A percentile compares a stretch with the other conserved stretches of the same genome.
These are phyloP conservation scores for Phyllostomus hastatus DNA, from an alignment of 2,113 vertebrate species.

Conservation along the genomic window DNA sequence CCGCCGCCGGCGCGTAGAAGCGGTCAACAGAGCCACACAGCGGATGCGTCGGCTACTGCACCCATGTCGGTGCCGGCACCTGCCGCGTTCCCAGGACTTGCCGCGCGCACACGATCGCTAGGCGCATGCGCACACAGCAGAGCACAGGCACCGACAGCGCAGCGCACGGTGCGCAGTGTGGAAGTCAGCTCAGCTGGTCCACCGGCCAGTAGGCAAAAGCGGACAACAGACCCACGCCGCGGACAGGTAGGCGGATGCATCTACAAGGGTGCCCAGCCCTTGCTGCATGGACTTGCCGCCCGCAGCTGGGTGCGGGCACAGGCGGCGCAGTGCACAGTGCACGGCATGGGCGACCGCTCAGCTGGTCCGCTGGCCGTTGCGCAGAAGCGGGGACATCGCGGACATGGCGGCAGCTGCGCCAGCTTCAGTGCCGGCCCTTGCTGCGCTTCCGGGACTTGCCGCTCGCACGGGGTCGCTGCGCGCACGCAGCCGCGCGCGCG, in stretches of 20 bases:
- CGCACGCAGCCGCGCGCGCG: background rate
- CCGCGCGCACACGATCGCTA: too few relatives aligned
- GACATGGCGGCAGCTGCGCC: fast-evolving
- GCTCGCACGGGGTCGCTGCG: background rate
- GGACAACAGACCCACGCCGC: background rate
- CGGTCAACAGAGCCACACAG: background rate
- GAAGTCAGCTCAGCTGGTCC: background rate
- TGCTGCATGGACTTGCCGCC: background rate
- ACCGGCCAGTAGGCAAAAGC: background rate
- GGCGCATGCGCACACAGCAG: too few relatives aligned
- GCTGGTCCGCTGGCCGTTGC: background rate
- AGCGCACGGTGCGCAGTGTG: background rate
- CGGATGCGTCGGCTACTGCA: fast-evolving
- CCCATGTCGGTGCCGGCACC: background rate
- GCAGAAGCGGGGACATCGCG: background rate
- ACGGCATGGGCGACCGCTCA: too few relatives aligned
- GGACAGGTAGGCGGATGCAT: fast-evolving
- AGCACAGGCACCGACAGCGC: background rate
- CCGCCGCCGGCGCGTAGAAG: background rate
- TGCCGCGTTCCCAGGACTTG: background rate
- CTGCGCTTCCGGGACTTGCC: background rate
- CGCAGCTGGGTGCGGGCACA: too few relatives aligned
- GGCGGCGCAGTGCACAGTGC: too few relatives aligned
- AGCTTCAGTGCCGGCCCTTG: too few relatives aligned
- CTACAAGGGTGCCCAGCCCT: background rate